phyloP scores from a whole-genome alignment of 2,888 invertebrate genomes.

The Campaea margaritaria region DNA sequence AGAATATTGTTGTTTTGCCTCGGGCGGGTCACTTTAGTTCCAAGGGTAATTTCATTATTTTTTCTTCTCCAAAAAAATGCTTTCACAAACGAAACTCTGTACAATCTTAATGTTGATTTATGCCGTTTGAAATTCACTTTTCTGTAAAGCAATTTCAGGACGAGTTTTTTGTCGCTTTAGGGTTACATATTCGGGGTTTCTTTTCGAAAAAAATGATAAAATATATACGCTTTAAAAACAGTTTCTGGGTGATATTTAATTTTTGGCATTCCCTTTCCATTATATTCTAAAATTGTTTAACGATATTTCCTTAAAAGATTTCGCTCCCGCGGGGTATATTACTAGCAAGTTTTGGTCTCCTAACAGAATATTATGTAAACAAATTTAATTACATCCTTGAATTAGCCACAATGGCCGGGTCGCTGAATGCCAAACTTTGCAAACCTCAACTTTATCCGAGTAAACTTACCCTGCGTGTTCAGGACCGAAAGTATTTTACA shows the following conservation, averaged over 20 bases:
- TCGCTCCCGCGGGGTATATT: constrained; percentile 50
- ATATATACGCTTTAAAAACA: constrained; percentile 23
- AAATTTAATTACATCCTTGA: constrained; percentile 81
- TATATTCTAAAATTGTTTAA: constrained; percentile 35
- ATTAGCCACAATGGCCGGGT: constrained; percentile 80
- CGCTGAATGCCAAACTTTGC: constrained; percentile 73
- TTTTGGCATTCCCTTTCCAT: constrained; percentile 28
- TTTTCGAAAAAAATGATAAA: constrained; percentile 15
- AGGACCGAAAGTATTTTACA: constrained; percentile 64
- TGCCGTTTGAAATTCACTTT: constrained; percentile 65
- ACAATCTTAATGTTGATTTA: constrained; percentile 70
- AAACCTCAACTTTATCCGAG: constrained; percentile 73
- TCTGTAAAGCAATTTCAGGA: constrained; percentile 58
- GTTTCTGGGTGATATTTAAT: constrained; percentile 24
- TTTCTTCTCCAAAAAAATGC: constrained; percentile 66
- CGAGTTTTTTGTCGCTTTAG: constrained; percentile 44
- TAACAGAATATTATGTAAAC: constrained; percentile 76
- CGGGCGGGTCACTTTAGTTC: constrained; percentile 80
- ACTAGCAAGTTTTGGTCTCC: constrained; percentile 63
- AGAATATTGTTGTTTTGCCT: constrained; percentile 81
- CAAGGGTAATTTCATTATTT: constrained; percentile 79
- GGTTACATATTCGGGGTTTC: constrained; percentile 26
- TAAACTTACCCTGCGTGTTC: constrained; percentile 61
- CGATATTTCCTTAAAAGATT: constrained; percentile 45
- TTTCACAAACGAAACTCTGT: constrained; percentile 69